Base-by-base conservation (phyloP, 2,888 invertebrate species). In the Clistopyga incitator region DNA sequence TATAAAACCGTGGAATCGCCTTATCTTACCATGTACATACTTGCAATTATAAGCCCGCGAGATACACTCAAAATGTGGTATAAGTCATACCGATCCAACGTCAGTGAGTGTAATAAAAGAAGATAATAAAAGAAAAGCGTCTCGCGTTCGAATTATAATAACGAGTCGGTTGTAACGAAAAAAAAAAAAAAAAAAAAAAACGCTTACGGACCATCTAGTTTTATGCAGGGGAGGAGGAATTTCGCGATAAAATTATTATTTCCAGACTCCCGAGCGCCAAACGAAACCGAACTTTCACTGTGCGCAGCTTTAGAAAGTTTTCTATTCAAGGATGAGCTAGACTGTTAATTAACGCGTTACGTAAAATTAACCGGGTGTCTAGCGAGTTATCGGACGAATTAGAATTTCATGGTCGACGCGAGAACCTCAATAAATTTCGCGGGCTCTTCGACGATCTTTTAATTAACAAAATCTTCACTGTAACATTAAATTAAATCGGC, bases 1-100 rank as follows among this genome's bases (percentile, higher is more conserved):
- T 61, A 76, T 45, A 20, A 78, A 70, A 76, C 71, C 64, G 68
- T 61, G 45, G 75, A 77, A 82, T 59, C 11, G 38, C 15, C 64
- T 75, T 70, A 50, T 71, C 64, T 45, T 67, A 15, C 20, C 38
- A 13, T 45, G 38, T 34, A 71, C 56, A 34, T 34, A 13, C 52
- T 52, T 38, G 38, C 56, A 59, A 72, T 72, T 72, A 45, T 23
- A 45, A 47, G 45, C 11, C 72, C 42, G 38, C n/a, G 42, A 59
- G 15, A 72, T 59, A 2, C 25, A 72, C 34, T 20, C 38, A 45
- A 45, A 45, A 72, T 23, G 11, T 42, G n/a, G 23, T 13, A n/a
- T n/a, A 42, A 56, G 72, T 56, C 56, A 45, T 45, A 38, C 18
- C 15, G 25, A 45, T 72, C 23, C 56, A 13, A 2, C 72, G 72